Evolutionary conservation across 1,140 invertebrate species (phyloP), one percentile per base, ranked within the genome.

Genomic region (Heliconius himera): DNA sequence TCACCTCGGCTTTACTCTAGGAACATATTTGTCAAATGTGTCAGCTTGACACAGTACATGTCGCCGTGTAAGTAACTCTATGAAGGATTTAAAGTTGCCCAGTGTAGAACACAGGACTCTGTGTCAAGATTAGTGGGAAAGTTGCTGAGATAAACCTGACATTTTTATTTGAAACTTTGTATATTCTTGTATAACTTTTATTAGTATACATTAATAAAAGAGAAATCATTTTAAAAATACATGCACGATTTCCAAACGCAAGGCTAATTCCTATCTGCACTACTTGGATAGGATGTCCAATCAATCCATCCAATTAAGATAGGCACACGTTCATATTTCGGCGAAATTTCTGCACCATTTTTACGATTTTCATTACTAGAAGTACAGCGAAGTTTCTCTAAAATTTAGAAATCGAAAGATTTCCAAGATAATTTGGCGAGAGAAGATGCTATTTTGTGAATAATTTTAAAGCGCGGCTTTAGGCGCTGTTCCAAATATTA

Each of bases 11-110:
- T 29, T 66, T 66, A 16, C n/a, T n/a, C 54, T 66, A 26, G 56
- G n/a, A 56, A 8, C 22, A 29, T 66, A 66, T 66, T 66, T 66
- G 56, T 66, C 60, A 66, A 66, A 66, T 13, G 11, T 66, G 60
- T 26, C 60, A 66, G 4, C 11, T 29, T 26, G 22, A 66, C 22
- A 29, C 60, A 26, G 11, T 6, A 66, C 4, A 26, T 29, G 60
- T 66, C 60, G 13, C n/a, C 54, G 54, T 6, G 51, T 22, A 56
- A 56, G 54, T 56, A 56, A 9, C 54, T 56, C n/a, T 56, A 56
- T 26, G 60, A 26, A 66, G 60, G 60, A 66, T 29, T 66, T 66
- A 11, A 22, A 66, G 60, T 26, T 22, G 54, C n/a, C 2, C 54
- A n/a, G n/a, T n/a, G 54, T 22, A 22, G 11, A 66, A 66, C 22